Conservation (phyloP, 2,888 invertebrate species). For the Andricus curvator region DNA sequence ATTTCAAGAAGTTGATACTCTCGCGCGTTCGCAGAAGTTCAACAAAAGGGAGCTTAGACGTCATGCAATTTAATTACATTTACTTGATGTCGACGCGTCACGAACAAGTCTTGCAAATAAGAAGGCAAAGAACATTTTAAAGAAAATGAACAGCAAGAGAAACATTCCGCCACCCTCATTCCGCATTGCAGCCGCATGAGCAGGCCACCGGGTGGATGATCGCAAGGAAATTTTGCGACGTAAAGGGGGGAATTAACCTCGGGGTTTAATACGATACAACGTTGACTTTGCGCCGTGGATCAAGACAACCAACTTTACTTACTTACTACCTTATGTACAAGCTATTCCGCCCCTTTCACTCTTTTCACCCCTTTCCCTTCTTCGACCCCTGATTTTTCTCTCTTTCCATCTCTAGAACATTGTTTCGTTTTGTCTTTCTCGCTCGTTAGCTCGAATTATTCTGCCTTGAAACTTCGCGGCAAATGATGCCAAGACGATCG, state of each 20-base stretch:
- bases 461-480: slow-evolving; percentile 53
- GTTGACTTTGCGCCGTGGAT: slow-evolving; percentile 43
- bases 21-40: slow-evolving; percentile 5
- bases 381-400: neutral
- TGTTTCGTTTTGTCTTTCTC: slow-evolving; percentile 51
- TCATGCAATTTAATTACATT: slow-evolving; percentile 54
- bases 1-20: slow-evolving; percentile 14
- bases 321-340: slow-evolving; percentile 47
- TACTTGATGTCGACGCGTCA: slow-evolving; percentile 55
- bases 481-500: slow-evolving; percentile 55
- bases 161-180: slow-evolving; percentile 55
- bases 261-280: slow-evolving; percentile 66
- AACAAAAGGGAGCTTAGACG: slow-evolving; percentile 20
- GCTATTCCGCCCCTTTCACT: neutral
- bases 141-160: slow-evolving; percentile 48
- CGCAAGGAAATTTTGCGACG: slow-evolving; percentile 61
- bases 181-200: slow-evolving; percentile 69
- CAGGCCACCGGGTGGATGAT: slow-evolving; percentile 60
- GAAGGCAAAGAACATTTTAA: slow-evolving; percentile 52
- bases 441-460: slow-evolving; percentile 64
- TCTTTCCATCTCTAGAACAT: slow-evolving; percentile 38
- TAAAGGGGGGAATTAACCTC: slow-evolving; percentile 71
- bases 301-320: slow-evolving; percentile 60
- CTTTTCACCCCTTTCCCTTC: neutral
- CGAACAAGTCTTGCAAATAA: slow-evolving; percentile 56